A percentile compares a stretch with the other conserved stretches of the same genome.
Evolutionary conservation across 2,797 vertebrate genomes (phyloP).

Genomic region (Valencia hispanica): DNA sequence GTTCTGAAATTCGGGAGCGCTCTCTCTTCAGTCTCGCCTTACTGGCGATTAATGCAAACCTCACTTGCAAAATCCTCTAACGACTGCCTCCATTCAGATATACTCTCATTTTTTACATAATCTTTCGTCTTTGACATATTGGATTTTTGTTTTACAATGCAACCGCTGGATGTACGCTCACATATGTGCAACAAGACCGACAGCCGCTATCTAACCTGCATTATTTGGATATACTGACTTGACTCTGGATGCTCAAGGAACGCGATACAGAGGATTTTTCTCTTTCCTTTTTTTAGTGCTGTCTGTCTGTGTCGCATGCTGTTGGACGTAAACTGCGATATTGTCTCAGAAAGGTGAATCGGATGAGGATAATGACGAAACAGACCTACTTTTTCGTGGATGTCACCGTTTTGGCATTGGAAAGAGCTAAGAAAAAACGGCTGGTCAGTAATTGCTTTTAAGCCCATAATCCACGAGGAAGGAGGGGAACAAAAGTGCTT

Average conservation of each 20-base stretch:
- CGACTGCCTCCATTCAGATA: slow-evolving; percentile 14
- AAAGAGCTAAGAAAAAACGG: slow-evolving; percentile 50
- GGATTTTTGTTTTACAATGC: slow-evolving; percentile 47
- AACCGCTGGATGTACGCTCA: slow-evolving; percentile 66
- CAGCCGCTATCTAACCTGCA: slow-evolving; percentile 67
- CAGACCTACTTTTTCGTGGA: slow-evolving; percentile 75
- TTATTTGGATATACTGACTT: slow-evolving; percentile 76
- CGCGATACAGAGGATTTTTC: slow-evolving; percentile 51
- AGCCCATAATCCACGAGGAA: slow-evolving; percentile 33
- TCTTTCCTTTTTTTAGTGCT: slow-evolving; percentile 1
- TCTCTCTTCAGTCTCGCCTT: slow-evolving; percentile 50
- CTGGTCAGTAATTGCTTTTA: slow-evolving; percentile 64
- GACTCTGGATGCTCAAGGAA: slow-evolving; percentile 71
- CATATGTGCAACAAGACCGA: slow-evolving; percentile 62
- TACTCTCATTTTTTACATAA: slow-evolving; percentile 13
- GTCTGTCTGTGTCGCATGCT: slow-evolving; percentile 29
- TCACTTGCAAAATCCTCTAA: slow-evolving; percentile 20
- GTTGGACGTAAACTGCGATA: slow-evolving; percentile 56
- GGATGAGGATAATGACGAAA: slow-evolving; percentile 66
- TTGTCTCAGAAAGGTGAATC: slow-evolving; percentile 62
- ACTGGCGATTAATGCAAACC: slow-evolving; percentile 36
- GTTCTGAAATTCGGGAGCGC: slow-evolving; percentile 75
- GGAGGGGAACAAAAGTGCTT: slow-evolving; percentile 63
- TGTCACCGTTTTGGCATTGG: slow-evolving; percentile 60
- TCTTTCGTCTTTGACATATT: slow-evolving; percentile 26